Evolutionary conservation across 2,113 vertebrate species (phyloP), one percentile per base, ranked within the genome.

Genomic region (Hypanus sabinus): DNA sequence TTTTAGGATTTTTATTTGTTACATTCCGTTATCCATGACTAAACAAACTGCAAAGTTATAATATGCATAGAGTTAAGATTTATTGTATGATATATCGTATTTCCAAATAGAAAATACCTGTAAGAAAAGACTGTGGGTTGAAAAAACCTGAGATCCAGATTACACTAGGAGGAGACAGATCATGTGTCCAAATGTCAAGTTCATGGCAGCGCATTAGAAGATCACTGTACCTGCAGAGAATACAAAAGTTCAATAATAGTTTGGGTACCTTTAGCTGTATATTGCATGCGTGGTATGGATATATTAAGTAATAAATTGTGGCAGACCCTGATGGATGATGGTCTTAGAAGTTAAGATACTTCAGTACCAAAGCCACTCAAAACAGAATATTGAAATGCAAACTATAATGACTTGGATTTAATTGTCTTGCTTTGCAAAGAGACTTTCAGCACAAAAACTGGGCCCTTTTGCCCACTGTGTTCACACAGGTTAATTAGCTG

Each of bases 121-220:
- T 98, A 96, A 99, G 98, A 96, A 98, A 99, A 96, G 98, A 98
- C 97, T 99, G 98, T 94, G 98, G 98, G 97, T 98, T 98, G 97
- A 98, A 99, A 96, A 98, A 97, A 94, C 98, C 98, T 95, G 98
- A 98, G 95, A 98, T 96, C 98, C 98, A 99, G 96, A 99, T 97
- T 94, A 97, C 96, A 95, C 95, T 96, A 91, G 98, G 98, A 95
- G 98, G 97, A 96, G 97, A 96, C 96, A 98, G 96, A 96, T 98
- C 97, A 95, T 97, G 97, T 94, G 97, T 97, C 97, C 97, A 97
- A 94, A 95, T 96, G 94, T 98, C 96, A 94, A 97, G 96, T 96
- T 98, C 98, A 95, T 97, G 96, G 95, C 97, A 97, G 94, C 83
- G 70, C 94, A 0, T 94, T 94, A 95, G 95, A 94, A 98, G 96